These are phyloP conservation scores for Elaphurus davidianus DNA, from an alignment of 2,113 vertebrate genomes.

Conservation along the genomic window DNA sequence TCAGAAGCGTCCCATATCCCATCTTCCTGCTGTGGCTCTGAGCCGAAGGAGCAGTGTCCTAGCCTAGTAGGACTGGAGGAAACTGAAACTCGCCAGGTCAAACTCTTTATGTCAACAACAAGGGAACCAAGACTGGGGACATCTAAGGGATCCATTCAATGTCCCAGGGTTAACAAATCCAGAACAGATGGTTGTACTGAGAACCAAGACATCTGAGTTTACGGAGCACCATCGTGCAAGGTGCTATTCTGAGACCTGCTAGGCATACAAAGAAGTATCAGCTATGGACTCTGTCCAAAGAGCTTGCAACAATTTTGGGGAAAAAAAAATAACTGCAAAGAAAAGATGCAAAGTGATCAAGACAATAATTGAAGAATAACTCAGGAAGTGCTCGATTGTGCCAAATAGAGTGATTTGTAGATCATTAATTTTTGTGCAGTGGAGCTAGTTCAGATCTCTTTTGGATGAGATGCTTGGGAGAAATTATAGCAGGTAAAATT, in stretches of 20 bases:
- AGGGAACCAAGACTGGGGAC: background rate
- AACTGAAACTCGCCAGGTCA: background rate
- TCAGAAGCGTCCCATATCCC: background rate
- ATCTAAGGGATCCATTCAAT: too few species aligned
- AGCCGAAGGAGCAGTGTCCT: background rate
- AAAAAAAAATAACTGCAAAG: background rate
- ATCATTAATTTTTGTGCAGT: background rate
- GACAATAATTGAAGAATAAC: background rate
- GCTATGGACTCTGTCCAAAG: background rate
- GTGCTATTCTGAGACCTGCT: background rate
- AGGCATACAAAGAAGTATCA: background rate
- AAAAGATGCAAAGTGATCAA: background rate
- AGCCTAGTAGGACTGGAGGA: background rate
- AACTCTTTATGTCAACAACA: background rate
- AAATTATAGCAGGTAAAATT: background rate
- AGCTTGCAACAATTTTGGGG: background rate
- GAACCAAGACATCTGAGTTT: background rate
- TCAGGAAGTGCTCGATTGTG: background rate
- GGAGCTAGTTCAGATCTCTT: background rate
- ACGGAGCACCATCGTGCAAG: rapidly evolving
- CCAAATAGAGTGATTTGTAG: background rate
- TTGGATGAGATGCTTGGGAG: background rate
- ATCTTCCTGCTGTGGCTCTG: background rate
- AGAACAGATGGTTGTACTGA: background rate
- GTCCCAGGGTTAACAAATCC: background rate